A percentile compares a stretch with the other conserved stretches of the same genome.
These are phyloP conservation scores for Hydropotes inermis DNA, from an alignment of 2,113 vertebrate genomes.

Conservation along the genomic window DNA sequence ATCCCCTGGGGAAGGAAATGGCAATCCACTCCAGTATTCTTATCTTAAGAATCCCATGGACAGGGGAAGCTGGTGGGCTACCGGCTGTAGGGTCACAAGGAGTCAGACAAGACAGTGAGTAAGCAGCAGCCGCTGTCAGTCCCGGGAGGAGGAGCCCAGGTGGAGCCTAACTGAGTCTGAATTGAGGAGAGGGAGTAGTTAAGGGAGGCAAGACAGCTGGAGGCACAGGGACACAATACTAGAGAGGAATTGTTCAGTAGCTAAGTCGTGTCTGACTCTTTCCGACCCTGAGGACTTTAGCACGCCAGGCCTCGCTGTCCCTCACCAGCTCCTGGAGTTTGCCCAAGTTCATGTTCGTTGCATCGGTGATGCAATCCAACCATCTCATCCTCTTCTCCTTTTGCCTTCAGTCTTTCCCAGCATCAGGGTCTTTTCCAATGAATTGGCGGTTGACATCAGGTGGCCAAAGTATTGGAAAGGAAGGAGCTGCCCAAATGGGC, in stretches of 20 bases:
- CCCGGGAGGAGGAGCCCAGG: not conserved
- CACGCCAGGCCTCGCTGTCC: not conserved
- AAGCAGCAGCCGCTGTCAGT: not conserved
- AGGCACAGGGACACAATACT: not conserved
- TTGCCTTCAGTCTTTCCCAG: not conserved
- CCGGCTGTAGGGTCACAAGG: not conserved
- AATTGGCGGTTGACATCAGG: not conserved
- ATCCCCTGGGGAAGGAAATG: not conserved
- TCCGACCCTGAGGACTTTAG: not conserved
- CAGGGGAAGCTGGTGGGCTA: not conserved
- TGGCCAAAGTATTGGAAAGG: not conserved
- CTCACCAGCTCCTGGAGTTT: not conserved
- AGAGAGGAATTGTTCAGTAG: not conserved
- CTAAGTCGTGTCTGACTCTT: not conserved
- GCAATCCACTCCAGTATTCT: not conserved
- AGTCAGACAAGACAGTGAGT: not conserved
- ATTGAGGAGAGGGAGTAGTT: not conserved
- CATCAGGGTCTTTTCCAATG: not conserved
- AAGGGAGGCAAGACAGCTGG: not conserved
- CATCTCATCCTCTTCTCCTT: not conserved
- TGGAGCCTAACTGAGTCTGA: not conserved
- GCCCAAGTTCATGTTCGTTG: not conserved
- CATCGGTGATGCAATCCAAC: not conserved
- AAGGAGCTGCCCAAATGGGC: not conserved
- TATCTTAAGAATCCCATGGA: not conserved